Conservation (phyloP, 2,797 vertebrate species). For the Harpagifer antarcticus region DNA sequence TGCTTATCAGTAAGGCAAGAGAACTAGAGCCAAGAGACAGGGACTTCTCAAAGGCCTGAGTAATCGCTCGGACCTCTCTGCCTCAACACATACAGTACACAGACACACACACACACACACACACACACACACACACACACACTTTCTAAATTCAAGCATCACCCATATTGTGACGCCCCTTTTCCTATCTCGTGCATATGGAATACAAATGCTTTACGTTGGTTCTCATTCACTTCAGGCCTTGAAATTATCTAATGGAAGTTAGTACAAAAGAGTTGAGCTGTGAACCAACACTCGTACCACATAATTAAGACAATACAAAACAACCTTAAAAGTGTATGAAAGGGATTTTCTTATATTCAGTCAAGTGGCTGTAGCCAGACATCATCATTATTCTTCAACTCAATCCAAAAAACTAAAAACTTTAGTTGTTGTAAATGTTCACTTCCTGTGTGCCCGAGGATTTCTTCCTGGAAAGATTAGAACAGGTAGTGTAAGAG, state of each 20-base stretch:
- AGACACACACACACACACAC: slow-evolving; percentile 14
- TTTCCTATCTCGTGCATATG: slow-evolving; percentile 26
- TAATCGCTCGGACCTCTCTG: slow-evolving; percentile 58
- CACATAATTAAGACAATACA: slow-evolving; percentile 28
- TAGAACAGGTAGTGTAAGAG: not conserved
- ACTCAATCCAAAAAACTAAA: slow-evolving; percentile 44
- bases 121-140: slow-evolving; percentile 13
- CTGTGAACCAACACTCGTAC: slow-evolving; percentile 20
- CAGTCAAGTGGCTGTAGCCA: slow-evolving; percentile 28
- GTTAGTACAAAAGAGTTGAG: slow-evolving; percentile 33
- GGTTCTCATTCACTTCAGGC: slow-evolving; percentile 14
- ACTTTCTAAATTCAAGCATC: slow-evolving; percentile 35
- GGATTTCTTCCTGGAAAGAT: slow-evolving; percentile 7
- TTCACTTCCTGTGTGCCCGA: slow-evolving; percentile 19
- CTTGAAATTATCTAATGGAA: slow-evolving; percentile 41
- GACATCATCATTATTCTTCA: slow-evolving; percentile 35
- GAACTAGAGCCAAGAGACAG: slow-evolving; percentile 64
- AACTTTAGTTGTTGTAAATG: slow-evolving; percentile 22
- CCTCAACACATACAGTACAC: slow-evolving; percentile 20
- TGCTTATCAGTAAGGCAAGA: slow-evolving; percentile 75
- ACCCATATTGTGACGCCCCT: slow-evolving; percentile 16
- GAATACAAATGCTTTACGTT: slow-evolving; percentile 44
- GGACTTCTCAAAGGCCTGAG: slow-evolving; percentile 71
- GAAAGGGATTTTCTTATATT: slow-evolving; percentile 36
- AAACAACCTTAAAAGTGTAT: slow-evolving; percentile 3